Base-by-base conservation (phyloP, 2,888 invertebrate species). In the Gymnosoma rotundatum region DNA sequence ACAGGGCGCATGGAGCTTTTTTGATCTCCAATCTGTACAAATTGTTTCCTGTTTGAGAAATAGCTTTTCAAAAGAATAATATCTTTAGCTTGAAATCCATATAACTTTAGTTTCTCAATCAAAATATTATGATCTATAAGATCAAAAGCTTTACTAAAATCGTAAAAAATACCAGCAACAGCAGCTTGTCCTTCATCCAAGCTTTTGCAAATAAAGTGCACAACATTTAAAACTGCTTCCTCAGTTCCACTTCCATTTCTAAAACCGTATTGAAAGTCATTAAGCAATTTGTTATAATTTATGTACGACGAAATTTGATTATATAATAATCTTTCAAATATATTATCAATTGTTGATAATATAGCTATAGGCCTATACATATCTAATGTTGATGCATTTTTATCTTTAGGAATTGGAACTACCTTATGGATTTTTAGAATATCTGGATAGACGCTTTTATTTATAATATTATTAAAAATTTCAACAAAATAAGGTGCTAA, bases 381-480 rank as follows among this genome's bases (percentile, higher is more conserved):
- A 9, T 63, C 45, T 16, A 14, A 5, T 14, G 8, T 21, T 9
- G 20, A 20, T 3, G 18, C 50, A 52, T 66, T 66, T 14, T n/a
- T n/a, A 18, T 18, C 52, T 32, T 66, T 66, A 4, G 52, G 52
- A 7, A 32, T 66, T 18, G 66, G 50, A 6, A 52, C n/a, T 10
- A 66, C 32, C 36, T 52, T 66, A 16, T 25, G 32, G 16, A 52
- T 66, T 52, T 66, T 52, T 18, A 66, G 14, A n/a, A 66, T 52
- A 14, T 36, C 7, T 36, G 66, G 52, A 32, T 52, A 66, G 20
- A 4, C 8, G 1, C 10, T 12, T 14, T 18, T 42, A 20, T 2
- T 7, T 9, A 42, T 63, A 3, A 66, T 18, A 52, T 25, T 52
- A 12, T 66, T 21, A 36, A 66, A 52, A 12, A 52, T 66, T 12